phyloP scores from a whole-genome alignment of 2,888 invertebrate species.

The Watsonalla binaria region DNA sequence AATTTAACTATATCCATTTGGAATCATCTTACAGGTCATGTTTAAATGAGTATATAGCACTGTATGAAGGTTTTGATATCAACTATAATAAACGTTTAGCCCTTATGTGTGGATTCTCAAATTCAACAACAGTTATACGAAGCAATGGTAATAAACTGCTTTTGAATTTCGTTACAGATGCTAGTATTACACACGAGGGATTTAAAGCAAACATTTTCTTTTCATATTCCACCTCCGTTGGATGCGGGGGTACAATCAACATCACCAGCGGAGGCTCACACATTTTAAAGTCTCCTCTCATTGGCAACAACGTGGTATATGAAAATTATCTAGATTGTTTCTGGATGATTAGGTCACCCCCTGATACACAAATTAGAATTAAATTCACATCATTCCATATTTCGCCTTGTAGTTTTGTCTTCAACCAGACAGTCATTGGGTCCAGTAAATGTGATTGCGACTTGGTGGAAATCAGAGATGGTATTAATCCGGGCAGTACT shows the following conservation, averaged over 20 bases:
- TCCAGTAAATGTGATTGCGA: constrained; percentile 82
- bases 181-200: constrained; percentile 60
- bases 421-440: constrained; percentile 56
- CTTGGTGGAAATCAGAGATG: constrained; percentile 86
- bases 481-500: constrained; percentile 81
- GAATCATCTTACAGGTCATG: constrained; percentile 69
- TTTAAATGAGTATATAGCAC: constrained; percentile 77
- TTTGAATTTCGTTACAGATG: constrained; percentile 71
- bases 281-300: constrained; percentile 57
- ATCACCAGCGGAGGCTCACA: constrained; percentile 57
- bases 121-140: constrained; percentile 74
- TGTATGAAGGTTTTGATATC: constrained; percentile 71
- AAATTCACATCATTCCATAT: constrained; percentile 76
- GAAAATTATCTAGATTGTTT: constrained; percentile 85
- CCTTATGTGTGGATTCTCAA: constrained; percentile 82
- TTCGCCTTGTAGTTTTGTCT: constrained; percentile 51
- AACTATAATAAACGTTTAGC: constrained; percentile 67
- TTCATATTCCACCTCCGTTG: constrained; percentile 68
- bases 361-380: constrained; percentile 80
- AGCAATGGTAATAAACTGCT: constrained; percentile 80
- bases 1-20: constrained; percentile 79
- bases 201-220: constrained; percentile 82
- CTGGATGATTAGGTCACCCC: constrained; percentile 82
- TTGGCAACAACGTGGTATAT: constrained; percentile 67
- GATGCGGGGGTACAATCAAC: constrained; percentile 85